A percentile compares a stretch with the other conserved stretches of the same genome.
Conservation (phyloP, 2,888 invertebrate species). For the Melikaiella ostensackeni region DNA sequence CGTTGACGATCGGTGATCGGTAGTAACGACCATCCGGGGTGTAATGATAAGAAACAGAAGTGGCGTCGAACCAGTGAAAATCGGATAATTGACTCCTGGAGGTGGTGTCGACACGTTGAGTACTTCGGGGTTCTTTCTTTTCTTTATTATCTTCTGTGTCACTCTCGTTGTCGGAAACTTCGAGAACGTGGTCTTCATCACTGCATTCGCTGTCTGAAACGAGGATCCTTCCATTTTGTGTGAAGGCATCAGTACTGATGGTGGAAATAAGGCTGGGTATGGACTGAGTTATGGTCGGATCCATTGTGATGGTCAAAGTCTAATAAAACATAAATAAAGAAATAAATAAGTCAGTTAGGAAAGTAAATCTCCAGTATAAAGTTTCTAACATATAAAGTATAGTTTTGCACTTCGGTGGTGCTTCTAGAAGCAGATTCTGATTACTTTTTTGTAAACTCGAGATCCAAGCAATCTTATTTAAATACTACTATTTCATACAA, state of each 20-base stretch:
- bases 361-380: not conserved
- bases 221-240: constrained; percentile 1
- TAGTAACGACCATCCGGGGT: not conserved
- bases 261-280: not conserved
- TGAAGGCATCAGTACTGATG: not conserved
- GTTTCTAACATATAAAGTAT: not conserved
- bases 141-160: constrained; percentile 23
- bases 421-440: not conserved
- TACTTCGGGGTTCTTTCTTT: not conserved
- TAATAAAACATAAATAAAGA: not conserved
- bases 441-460: not conserved
- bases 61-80: constrained; percentile 7
- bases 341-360: not conserved
- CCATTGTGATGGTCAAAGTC: not conserved
- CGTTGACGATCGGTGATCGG: constrained; percentile 33
- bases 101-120: not conserved
- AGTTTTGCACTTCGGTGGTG: not conserved
- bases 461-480: not conserved
- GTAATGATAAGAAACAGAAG: constrained; percentile 15
- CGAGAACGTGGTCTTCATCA: constrained; percentile 40
- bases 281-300: not conserved
- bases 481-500: not conserved
- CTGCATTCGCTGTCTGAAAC: constrained; percentile 42
- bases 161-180: constrained; percentile 39
- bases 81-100: not conserved